A percentile compares a stretch with the other conserved stretches of the same genome.
Evolutionary conservation across 2,888 invertebrate genomes (phyloP).

Genomic region (Drosophila phalerata): DNA sequence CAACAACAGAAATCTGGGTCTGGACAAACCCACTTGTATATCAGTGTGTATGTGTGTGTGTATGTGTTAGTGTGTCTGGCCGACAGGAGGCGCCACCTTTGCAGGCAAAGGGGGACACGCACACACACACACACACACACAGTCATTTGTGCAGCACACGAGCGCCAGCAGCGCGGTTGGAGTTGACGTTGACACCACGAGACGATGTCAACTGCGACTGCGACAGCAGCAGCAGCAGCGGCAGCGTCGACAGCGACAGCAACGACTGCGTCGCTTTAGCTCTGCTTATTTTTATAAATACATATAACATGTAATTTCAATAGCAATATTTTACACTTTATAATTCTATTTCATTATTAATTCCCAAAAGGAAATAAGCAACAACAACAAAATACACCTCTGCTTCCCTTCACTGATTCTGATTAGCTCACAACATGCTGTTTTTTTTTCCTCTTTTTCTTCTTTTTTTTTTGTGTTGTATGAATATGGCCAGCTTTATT

Average conservation of each 20-base stretch:
- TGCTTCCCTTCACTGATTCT: slow-evolving; percentile 50
- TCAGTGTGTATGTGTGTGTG: not conserved
- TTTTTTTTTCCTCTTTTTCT: slow-evolving; percentile 34
- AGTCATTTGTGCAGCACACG: slow-evolving; percentile 11
- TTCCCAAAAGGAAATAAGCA: not conserved
- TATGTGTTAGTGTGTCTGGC: slow-evolving; percentile 10
- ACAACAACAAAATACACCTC: slow-evolving; percentile 49
- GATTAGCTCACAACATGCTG: slow-evolving; percentile 74
- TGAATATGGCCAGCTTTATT: slow-evolving; percentile 63
- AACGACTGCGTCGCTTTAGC: slow-evolving; percentile 27
- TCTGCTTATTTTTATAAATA: slow-evolving; percentile 48
- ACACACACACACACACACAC: slow-evolving; percentile 16
- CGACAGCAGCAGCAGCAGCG: slow-evolving; percentile 14
- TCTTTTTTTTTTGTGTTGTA: slow-evolving; percentile 28
- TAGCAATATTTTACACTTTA: slow-evolving; percentile 26
- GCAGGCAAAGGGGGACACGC: slow-evolving; percentile 33
- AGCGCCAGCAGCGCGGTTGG: slow-evolving; percentile 43
- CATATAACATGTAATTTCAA: slow-evolving; percentile 49
- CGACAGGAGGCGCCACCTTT: slow-evolving; percentile 49
- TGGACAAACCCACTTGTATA: slow-evolving; percentile 18
- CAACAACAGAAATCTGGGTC: slow-evolving; percentile 12
- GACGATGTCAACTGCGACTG: slow-evolving; percentile 46
- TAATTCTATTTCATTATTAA: slow-evolving; percentile 31
- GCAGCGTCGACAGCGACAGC: slow-evolving; percentile 21
- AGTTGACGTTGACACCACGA: slow-evolving; percentile 62